phyloP scores from a whole-genome alignment of 2,888 invertebrate species.

The Hesperia comma region DNA sequence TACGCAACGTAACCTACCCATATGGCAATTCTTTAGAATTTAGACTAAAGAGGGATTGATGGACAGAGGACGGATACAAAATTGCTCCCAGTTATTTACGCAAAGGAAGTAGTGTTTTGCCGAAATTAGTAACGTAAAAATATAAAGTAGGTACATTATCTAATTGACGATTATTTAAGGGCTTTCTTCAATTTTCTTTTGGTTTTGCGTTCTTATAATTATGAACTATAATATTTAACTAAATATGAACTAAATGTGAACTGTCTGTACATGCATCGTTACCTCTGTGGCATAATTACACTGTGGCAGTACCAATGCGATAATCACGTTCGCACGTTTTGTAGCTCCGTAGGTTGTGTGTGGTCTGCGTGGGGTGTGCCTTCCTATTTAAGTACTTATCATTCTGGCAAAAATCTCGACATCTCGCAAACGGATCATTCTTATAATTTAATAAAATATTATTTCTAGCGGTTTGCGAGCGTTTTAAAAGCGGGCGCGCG shows the following conservation, averaged over 20 bases:
- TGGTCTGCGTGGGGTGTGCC: conserved; percentile 1
- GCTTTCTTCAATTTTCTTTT: too few relatives aligned
- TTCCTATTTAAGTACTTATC: neutral
- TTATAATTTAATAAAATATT: neutral
- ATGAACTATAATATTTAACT: too few relatives aligned
- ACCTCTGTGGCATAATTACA: neutral
- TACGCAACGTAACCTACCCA: conserved; percentile 60
- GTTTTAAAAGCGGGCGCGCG: too few relatives aligned
- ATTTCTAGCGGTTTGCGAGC: too few relatives aligned
- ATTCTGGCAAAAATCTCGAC: conserved; percentile 4
- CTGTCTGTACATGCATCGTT: neutral
- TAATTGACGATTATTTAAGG: too few relatives aligned
- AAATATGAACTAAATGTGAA: too few relatives aligned
- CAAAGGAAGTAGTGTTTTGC: neutral
- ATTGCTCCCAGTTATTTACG: neutral
- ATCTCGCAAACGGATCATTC: neutral
- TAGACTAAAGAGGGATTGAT: too few relatives aligned
- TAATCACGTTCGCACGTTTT: neutral
- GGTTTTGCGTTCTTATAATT: neutral
- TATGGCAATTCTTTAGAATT: conserved; percentile 51
- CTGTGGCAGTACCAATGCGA: neutral
- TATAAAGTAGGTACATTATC: too few relatives aligned
- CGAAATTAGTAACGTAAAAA: too few relatives aligned
- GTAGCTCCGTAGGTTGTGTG: neutral
- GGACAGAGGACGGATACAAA: neutral